These are phyloP conservation scores for Gavia stellata DNA, from an alignment of 2,113 vertebrate species.

Conservation along the genomic window DNA sequence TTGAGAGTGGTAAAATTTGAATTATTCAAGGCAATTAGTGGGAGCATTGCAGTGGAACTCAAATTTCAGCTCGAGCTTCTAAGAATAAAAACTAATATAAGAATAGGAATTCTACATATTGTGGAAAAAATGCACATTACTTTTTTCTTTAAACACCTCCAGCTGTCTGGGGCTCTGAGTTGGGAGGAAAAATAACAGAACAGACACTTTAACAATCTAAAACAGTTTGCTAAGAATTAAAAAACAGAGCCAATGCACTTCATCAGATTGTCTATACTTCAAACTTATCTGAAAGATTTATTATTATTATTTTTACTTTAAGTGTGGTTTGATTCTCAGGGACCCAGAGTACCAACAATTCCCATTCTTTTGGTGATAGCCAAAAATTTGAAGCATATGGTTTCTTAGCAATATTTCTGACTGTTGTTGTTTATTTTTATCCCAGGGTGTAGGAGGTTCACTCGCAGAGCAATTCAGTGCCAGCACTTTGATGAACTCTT, in stretches of 20 bases:
- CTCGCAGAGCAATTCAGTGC: not conserved
- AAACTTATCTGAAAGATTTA: not conserved
- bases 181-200: slow-evolving; percentile 30
- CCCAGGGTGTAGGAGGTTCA: slow-evolving; percentile 7
- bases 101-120: slow-evolving; percentile 47
- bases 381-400: slow-evolving; percentile 21
- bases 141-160: slow-evolving; percentile 47
- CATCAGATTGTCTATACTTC: not conserved
- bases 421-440: slow-evolving; percentile 60
- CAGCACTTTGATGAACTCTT: slow-evolving; percentile 47
- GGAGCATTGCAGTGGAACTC: slow-evolving; percentile 53
- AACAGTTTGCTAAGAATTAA: not conserved
- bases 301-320: not conserved
- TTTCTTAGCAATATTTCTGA: not conserved
- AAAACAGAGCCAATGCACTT: not conserved
- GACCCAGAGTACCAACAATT: not conserved
- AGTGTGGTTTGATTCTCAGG: not conserved
- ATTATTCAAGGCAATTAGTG: slow-evolving; percentile 73
- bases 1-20: slow-evolving; percentile 68
- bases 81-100: slow-evolving; percentile 57
- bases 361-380: not conserved
- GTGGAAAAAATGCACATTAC: slow-evolving; percentile 34
- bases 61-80: slow-evolving; percentile 55
- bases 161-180: slow-evolving; percentile 32
- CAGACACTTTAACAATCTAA: slow-evolving; percentile 7